Percentiles rank a stretch among this genome's conserved stretches.
Conservation (phyloP, 2,113 vertebrate genomes). For the Xiphorhynchus elegans region DNA sequence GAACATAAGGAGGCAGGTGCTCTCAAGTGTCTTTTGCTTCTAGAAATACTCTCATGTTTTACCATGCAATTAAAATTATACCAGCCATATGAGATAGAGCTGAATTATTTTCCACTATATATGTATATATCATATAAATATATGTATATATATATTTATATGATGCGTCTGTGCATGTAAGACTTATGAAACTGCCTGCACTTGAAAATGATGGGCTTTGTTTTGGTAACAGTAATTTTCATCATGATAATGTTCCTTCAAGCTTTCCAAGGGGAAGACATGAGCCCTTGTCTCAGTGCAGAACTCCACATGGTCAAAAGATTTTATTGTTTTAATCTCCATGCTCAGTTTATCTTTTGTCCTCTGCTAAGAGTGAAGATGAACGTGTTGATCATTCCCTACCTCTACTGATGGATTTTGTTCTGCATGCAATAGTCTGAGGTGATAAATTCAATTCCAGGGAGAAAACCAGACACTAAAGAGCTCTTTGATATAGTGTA, state of each 20-base stretch:
- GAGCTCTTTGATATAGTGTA: not conserved
- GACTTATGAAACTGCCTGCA: accelerated
- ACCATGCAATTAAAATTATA: constrained; percentile 41
- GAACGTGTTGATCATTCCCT: not conserved
- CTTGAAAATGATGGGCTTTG: not conserved
- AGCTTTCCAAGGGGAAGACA: not conserved
- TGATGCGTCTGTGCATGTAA: not conserved
- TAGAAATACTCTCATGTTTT: constrained; percentile 38
- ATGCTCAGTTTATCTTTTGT: not conserved
- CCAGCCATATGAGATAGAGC: constrained; percentile 4
- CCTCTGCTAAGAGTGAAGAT: not conserved
- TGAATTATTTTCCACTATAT: not conserved
- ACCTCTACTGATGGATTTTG: not conserved
- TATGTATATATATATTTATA: not conserved
- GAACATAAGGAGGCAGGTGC: constrained; percentile 33
- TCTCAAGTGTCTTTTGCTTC: constrained; percentile 20
- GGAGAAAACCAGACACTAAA: not conserved
- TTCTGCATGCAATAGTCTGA: not conserved
- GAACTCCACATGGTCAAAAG: not conserved
- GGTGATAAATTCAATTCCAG: not conserved
- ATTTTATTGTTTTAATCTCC: not conserved
- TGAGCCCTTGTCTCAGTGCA: not conserved
- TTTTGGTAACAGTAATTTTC: not conserved
- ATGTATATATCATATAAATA: not conserved
- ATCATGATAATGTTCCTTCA: not conserved